Evolutionary conservation across 2,113 vertebrate genomes (phyloP).

Genomic region (Spea bombifrons): DNA sequence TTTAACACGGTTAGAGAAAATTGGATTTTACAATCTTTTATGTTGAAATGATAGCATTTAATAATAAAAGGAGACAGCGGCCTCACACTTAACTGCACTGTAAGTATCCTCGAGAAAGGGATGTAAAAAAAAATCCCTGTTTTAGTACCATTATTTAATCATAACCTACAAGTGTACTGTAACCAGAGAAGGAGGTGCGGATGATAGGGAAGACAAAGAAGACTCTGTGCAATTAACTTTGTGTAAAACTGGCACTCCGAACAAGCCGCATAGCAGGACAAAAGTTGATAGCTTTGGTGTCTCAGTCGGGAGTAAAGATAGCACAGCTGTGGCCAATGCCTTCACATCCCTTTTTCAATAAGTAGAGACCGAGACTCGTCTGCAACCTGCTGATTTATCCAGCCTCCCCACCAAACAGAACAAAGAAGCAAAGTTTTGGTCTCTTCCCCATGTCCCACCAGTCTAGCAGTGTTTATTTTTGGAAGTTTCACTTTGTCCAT

Average conservation of each 20-base stretch:
- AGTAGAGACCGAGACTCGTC: conserved; percentile 77
- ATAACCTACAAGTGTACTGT: conserved; percentile 34
- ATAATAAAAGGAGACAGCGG: background rate
- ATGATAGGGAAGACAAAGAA: conserved; percentile 71
- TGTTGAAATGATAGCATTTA: conserved; percentile 12
- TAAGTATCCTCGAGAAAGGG: conserved; percentile 1
- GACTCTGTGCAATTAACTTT: conserved; percentile 74
- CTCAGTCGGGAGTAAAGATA: conserved; percentile 66
- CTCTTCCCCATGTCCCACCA: conserved; percentile 66
- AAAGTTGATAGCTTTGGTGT: conserved; percentile 81
- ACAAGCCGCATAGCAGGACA: conserved; percentile 73
- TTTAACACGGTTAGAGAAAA: background rate
- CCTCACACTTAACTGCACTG: background rate
- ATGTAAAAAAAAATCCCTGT: background rate
- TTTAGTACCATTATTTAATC: conserved; percentile 8
- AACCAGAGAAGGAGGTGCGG: conserved; percentile 50
- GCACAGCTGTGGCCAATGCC: conserved; percentile 88
- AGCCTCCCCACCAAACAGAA: conserved; percentile 74
- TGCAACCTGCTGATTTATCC: conserved; percentile 66
- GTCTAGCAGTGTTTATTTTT: conserved; percentile 53
- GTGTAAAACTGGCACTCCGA: conserved; percentile 77
- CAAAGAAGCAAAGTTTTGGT: conserved; percentile 72
- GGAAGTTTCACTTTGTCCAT: background rate
- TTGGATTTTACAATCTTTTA: conserved; percentile 1
- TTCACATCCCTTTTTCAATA: conserved; percentile 75